These are phyloP conservation scores for Meandrina meandrites DNA, from an alignment of 92 coral and sea anemone species.

Conservation along the genomic window DNA sequence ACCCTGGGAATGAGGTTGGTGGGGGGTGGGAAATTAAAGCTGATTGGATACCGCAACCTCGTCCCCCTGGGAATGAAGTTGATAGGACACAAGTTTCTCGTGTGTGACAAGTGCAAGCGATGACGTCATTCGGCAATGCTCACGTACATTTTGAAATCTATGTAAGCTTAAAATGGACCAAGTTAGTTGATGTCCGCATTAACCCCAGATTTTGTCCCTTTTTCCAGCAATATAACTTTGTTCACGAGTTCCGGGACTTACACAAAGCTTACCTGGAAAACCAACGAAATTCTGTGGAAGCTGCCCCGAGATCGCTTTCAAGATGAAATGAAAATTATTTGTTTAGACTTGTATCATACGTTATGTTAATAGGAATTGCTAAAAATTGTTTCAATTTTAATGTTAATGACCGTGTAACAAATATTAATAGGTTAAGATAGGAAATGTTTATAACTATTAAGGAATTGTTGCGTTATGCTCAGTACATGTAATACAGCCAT, in stretches of 20 bases:
- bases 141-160: too few relatives aligned
- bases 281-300: slow-evolving; percentile 16
- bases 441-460: background rate
- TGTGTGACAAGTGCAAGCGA: background rate
- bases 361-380: slow-evolving; percentile 10
- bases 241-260: slow-evolving; percentile 68
- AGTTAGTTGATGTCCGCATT: background rate
- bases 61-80: background rate
- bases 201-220: slow-evolving; percentile 4
- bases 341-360: background rate
- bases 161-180: too few relatives aligned
- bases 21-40: too few relatives aligned
- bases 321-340: slow-evolving; percentile 39
- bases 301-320: slow-evolving; percentile 61
- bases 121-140: background rate
- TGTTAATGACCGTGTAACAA: background rate
- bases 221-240: slow-evolving; percentile 83
- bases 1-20: too few relatives aligned
- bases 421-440: background rate
- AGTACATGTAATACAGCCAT: background rate
- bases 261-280: slow-evolving; percentile 37
- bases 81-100: too few relatives aligned
- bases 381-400: too few relatives aligned
- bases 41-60: too few relatives aligned
- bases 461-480: background rate